These are phyloP conservation scores for Drosophila lini DNA, from an alignment of 1,140 invertebrate species.

Conservation along the genomic window DNA sequence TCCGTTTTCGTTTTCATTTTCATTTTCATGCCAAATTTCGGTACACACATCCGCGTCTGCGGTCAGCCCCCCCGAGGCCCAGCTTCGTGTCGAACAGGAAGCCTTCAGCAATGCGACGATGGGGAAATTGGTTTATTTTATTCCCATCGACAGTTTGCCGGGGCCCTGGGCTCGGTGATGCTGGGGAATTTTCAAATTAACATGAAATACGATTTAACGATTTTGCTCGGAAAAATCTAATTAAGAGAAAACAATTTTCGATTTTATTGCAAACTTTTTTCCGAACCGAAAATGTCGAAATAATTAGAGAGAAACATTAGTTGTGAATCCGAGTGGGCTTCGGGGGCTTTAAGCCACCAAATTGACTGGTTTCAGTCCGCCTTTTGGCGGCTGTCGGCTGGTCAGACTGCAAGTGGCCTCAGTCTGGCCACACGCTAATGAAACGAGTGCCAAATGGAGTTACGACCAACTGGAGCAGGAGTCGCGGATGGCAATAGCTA, in stretches of 20 bases:
- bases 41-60: constrained; percentile 58
- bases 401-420: constrained; percentile 12
- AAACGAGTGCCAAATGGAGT: constrained; percentile 41
- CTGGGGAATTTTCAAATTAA: constrained; percentile 66
- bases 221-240: constrained; percentile 55
- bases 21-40: constrained; percentile 60
- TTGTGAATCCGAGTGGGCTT: not conserved
- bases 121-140: constrained; percentile 79
- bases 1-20: constrained; percentile 43
- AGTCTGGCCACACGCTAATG: constrained; percentile 32
- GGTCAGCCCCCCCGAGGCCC: constrained; percentile 12
- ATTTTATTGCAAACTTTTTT: constrained; percentile 59
- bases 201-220: constrained; percentile 70
- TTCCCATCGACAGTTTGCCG: constrained; percentile 61
- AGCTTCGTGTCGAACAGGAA: constrained; percentile 20
- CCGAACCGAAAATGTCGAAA: constrained; percentile 8
- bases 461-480: not conserved
- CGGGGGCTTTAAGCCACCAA: constrained; percentile 1
- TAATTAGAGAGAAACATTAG: constrained; percentile 40
- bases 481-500: constrained; percentile 4
- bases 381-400: constrained; percentile 7
- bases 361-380: constrained; percentile 24
- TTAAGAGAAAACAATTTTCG: constrained; percentile 57
- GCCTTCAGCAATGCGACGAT: constrained; percentile 62
- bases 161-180: constrained; percentile 1